Conservation (phyloP, 2,888 invertebrate genomes). For the Esperia sulphurella region DNA sequence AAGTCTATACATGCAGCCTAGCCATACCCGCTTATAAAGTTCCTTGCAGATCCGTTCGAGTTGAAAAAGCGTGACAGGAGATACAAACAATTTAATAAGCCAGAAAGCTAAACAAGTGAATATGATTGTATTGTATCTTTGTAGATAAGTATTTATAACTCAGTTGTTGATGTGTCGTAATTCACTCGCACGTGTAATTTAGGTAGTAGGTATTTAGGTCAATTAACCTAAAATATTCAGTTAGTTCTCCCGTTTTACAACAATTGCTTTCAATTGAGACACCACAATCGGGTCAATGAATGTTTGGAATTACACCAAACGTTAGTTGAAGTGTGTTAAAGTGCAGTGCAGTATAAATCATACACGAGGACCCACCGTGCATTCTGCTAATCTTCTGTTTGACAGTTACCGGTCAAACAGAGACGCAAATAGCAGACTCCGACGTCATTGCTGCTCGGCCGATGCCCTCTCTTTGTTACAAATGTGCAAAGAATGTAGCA, state of each 20-base stretch:
- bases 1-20: no score
- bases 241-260: constrained; percentile 30
- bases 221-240: no score
- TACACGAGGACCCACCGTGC: constrained; percentile 36
- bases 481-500: background rate
- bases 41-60: no score
- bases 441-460: constrained; percentile 52
- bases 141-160: no score
- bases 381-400: constrained; percentile 49
- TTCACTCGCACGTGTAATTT: no score
- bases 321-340: constrained; percentile 22
- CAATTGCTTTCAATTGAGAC: constrained; percentile 22
- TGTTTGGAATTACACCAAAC: constrained; percentile 23
- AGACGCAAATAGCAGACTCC: constrained; percentile 51
- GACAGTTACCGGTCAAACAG: constrained; percentile 55
- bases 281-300: constrained; percentile 30
- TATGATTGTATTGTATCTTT: no score
- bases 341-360: constrained; percentile 34
- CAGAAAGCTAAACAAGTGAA: no score
- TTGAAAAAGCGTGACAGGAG: no score
- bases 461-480: constrained; percentile 40
- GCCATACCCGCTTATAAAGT: no score
- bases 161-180: no score
- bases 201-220: no score
- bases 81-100: no score